Evolutionary conservation across 2,797 vertebrate genomes (phyloP).

Genomic region (Falco concolor): DNA sequence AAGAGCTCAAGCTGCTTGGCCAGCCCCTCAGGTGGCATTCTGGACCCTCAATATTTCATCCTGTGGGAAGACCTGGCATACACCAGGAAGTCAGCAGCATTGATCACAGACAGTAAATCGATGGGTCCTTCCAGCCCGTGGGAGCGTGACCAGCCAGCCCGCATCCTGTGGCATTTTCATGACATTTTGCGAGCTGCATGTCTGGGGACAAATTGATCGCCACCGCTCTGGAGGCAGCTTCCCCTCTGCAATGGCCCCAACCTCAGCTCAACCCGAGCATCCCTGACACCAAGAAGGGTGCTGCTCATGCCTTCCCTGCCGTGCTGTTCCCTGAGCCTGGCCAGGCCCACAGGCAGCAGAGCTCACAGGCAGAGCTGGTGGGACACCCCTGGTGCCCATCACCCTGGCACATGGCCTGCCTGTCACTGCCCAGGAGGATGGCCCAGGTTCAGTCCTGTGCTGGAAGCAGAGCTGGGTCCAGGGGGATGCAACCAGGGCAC

Average conservation of each 20-base stretch:
- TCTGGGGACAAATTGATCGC: not conserved
- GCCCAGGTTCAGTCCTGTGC: not conserved
- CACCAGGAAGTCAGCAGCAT: not conserved
- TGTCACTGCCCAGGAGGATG: not conserved
- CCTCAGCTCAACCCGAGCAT: not conserved
- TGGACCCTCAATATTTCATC: not conserved
- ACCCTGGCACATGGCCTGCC: not conserved
- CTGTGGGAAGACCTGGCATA: not conserved
- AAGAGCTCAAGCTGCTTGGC: not conserved
- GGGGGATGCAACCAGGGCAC: not conserved
- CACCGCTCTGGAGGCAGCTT: not conserved
- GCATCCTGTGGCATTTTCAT: not conserved
- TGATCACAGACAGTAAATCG: not conserved
- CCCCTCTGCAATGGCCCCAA: not conserved
- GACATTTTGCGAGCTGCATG: not conserved
- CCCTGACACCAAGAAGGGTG: not conserved
- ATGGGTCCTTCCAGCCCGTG: not conserved
- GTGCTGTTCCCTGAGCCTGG: fast-evolving
- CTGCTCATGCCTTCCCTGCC: not conserved
- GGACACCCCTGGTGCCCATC: not conserved
- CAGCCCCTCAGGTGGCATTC: not conserved
- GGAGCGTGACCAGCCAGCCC: not conserved
- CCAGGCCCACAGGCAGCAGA: not conserved
- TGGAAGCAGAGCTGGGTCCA: not conserved
- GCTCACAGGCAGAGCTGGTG: not conserved